phyloP scores from a whole-genome alignment of 1,140 invertebrate species.

The Oryctes rhinoceros region DNA sequence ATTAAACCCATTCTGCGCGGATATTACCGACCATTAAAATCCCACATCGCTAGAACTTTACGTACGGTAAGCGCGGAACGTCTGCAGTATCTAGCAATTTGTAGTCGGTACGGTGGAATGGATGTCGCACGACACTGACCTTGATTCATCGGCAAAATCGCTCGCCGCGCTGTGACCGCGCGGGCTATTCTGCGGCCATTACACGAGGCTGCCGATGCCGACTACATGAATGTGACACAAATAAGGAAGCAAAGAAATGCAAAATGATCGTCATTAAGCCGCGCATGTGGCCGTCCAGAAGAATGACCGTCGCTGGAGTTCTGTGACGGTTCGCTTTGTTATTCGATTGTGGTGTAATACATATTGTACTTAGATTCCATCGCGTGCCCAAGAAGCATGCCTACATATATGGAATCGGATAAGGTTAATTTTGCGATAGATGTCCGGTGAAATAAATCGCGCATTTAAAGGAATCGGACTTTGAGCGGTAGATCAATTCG shows the following conservation, averaged over 20 bases:
- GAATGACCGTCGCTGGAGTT: neutral
- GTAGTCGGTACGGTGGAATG: neutral
- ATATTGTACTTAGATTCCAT: neutral
- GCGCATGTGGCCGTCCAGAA: neutral
- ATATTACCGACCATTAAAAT: too few species aligned
- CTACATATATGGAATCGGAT: too few species aligned
- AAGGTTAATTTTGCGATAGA: too few species aligned
- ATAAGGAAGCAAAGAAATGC: conserved; percentile 21
- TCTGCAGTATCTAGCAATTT: too few species aligned
- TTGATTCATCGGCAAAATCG: conserved; percentile 17
- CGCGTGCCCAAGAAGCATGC: too few species aligned
- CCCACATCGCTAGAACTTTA: too few species aligned
- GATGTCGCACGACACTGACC: conserved; percentile 16
- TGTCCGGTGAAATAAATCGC: too few species aligned
- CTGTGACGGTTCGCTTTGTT: neutral
- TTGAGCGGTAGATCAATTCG: too few species aligned
- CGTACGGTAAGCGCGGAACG: neutral
- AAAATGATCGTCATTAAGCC: neutral
- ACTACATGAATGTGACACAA: neutral
- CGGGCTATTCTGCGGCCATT: neutral
- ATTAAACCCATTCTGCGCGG: too few species aligned
- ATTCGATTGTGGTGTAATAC: neutral
- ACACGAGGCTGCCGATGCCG: neutral
- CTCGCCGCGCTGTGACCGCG: neutral
- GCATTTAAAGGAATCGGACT: too few species aligned